Conservation (phyloP, 1,140 invertebrate genomes). For the Campoletis sonorensis region DNA sequence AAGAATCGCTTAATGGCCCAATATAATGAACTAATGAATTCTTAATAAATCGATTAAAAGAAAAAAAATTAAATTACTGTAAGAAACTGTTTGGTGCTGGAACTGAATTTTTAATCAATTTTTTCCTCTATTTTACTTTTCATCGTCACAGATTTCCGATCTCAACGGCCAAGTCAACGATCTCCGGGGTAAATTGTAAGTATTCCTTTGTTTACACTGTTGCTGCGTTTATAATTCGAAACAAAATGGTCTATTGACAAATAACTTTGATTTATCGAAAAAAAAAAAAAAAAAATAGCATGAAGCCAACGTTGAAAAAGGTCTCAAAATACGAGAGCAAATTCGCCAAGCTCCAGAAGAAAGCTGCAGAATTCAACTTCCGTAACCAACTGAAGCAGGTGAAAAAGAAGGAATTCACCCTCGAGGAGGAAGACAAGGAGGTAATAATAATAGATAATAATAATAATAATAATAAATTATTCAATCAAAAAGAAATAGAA, state of each 20-base stretch:
- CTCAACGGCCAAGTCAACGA: slow-evolving; percentile 99
- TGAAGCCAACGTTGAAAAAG: slow-evolving; percentile 99
- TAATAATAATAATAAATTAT: background rate
- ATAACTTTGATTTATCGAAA: slow-evolving; percentile 49
- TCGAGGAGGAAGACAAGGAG: slow-evolving; percentile 98
- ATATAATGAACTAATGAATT: slow-evolving; percentile 30
- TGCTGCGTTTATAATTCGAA: background rate
- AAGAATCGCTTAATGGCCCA: slow-evolving; percentile 19
- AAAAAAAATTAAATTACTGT: background rate
- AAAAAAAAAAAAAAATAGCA: too few species aligned
- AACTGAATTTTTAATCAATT: background rate
- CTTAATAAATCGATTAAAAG: background rate
- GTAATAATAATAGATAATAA: slow-evolving; percentile 78
- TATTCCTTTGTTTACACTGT: slow-evolving; percentile 68
- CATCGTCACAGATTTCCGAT: slow-evolving; percentile 91
- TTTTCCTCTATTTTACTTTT: slow-evolving; percentile 45
- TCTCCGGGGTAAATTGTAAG: slow-evolving; percentile 99
- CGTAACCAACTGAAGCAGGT: slow-evolving; percentile 98
- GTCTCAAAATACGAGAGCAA: slow-evolving; percentile 99
- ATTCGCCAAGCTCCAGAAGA: slow-evolving; percentile 98
- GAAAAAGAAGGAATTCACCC: slow-evolving; percentile 99
- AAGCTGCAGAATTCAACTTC: slow-evolving; percentile 99
- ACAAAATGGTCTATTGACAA: background rate
- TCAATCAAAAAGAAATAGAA: background rate
- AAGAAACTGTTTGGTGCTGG: too few species aligned